A percentile compares a stretch with the other conserved stretches of the same genome.
These are phyloP conservation scores for Flexamia atlantica DNA, from an alignment of 2,888 invertebrate genomes.

Conservation along the genomic window DNA sequence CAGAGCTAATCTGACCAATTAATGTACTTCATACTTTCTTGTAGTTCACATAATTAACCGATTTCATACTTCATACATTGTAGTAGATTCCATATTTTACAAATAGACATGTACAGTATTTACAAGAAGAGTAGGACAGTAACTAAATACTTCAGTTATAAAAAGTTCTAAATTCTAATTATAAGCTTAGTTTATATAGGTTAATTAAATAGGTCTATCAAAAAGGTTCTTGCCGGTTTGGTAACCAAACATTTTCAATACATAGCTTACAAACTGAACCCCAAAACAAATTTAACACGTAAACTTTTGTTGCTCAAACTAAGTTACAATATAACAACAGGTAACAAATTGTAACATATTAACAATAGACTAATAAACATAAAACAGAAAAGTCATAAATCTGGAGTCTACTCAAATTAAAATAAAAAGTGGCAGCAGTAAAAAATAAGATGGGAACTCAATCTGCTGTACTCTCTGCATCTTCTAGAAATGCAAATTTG, in stretches of 20 bases:
- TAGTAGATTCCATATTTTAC: conserved; percentile 32
- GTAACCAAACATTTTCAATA: neutral
- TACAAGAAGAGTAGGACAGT: conserved; percentile 34
- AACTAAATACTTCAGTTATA: conserved; percentile 39
- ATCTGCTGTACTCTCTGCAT: conserved; percentile 59
- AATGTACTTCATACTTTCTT: neutral
- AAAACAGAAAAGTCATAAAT: conserved; percentile 9
- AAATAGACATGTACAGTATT: conserved; percentile 55
- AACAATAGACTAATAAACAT: conserved; percentile 30
- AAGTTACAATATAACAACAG: conserved; percentile 28
- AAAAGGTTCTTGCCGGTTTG: conserved; percentile 1
- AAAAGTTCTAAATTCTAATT: conserved; percentile 19
- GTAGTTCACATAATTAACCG: neutral
- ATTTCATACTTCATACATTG: conserved; percentile 15
- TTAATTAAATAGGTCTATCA: conserved; percentile 9
- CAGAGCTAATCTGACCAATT: too few species aligned
- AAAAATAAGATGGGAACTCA: conserved; percentile 28
- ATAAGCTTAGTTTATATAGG: conserved; percentile 1
- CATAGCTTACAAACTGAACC: conserved; percentile 4
- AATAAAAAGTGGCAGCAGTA: conserved; percentile 35
- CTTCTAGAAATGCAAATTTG: conserved; percentile 63
- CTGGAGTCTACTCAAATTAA: conserved; percentile 25
- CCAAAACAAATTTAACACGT: neutral
- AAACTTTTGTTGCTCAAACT: neutral
- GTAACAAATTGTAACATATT: conserved; percentile 35